Evolutionary conservation across 2,888 invertebrate species (phyloP).

Genomic region (Seira musarum): DNA sequence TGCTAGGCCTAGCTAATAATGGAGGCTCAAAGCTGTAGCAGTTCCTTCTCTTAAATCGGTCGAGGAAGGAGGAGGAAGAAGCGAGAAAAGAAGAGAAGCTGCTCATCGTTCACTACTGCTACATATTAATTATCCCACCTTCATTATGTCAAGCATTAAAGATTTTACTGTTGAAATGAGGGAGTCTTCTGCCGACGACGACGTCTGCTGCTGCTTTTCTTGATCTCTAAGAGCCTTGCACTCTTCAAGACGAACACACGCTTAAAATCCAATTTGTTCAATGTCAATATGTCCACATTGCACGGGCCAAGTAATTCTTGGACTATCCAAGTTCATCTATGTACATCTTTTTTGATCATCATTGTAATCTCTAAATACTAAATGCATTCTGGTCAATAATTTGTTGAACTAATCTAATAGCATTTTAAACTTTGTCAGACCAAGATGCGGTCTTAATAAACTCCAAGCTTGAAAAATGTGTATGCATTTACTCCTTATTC

Average conservation of each 20-base stretch:
- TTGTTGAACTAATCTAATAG: conserved; percentile 1
- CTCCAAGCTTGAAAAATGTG: neutral
- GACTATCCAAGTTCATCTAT: too few relatives aligned
- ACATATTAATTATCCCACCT: conserved; percentile 18
- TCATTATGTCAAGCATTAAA: conserved; percentile 13
- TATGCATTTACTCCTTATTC: neutral
- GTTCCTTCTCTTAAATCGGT: neutral
- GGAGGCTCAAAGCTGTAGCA: too few relatives aligned
- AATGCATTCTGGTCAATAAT: conserved; percentile 6
- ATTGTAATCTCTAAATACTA: too few relatives aligned
- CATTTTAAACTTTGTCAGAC: too few relatives aligned
- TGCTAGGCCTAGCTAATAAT: too few relatives aligned
- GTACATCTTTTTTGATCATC: too few relatives aligned
- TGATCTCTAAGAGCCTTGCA: neutral
- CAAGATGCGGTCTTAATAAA: neutral
- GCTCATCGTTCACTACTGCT: neutral
- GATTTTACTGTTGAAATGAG: conserved; percentile 1
- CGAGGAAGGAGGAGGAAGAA: neutral
- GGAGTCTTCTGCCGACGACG: neutral
- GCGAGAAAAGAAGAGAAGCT: neutral
- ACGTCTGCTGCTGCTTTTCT: neutral
- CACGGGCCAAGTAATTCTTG: too few relatives aligned
- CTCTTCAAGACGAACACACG: conserved; percentile 17
- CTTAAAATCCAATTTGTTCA: conserved; percentile 55
- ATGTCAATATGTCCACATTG: conserved; percentile 44